phyloP scores from a whole-genome alignment of 1,140 invertebrate species.

The Thaumetopoea pityocampa region DNA sequence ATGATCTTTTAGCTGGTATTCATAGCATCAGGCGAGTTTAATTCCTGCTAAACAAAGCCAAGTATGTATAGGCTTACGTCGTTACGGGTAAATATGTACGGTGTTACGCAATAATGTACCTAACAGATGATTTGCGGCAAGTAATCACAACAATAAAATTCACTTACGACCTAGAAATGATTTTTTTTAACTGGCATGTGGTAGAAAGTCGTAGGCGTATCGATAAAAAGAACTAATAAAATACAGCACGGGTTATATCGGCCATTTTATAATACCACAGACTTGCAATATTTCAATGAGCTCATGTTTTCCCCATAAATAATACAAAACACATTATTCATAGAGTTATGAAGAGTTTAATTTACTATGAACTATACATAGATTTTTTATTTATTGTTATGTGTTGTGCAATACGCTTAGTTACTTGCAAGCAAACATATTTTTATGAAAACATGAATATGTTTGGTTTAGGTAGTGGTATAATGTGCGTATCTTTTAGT shows the following conservation, averaged over 20 bases:
- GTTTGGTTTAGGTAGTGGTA: slow-evolving; percentile 21
- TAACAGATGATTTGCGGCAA: background rate
- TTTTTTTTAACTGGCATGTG: slow-evolving; percentile 27
- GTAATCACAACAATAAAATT: slow-evolving; percentile 3
- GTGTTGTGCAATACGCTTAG: slow-evolving; percentile 14
- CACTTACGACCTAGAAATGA: slow-evolving; percentile 14
- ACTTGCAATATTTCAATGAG: slow-evolving; percentile 23
- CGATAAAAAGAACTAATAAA: slow-evolving; percentile 30
- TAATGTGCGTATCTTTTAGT: slow-evolving; percentile 34
- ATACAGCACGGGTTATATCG: slow-evolving; percentile 20
- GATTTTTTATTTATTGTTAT: slow-evolving; percentile 15
- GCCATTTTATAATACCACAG: slow-evolving; percentile 29
- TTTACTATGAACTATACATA: slow-evolving; percentile 20
- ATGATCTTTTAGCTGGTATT: too few species aligned
- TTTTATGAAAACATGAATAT: slow-evolving; percentile 28
- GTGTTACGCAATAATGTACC: slow-evolving; percentile 1
- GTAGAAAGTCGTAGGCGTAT: slow-evolving; percentile 25
- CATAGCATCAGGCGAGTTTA: too few species aligned
- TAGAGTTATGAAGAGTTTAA: slow-evolving; percentile 16
- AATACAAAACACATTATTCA: slow-evolving; percentile 16
- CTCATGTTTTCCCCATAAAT: slow-evolving; percentile 22
- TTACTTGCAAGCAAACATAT: slow-evolving; percentile 22
- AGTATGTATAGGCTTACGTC: too few species aligned
- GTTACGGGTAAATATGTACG: too few species aligned
- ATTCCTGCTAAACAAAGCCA: too few species aligned